Conservation (phyloP, 2,113 vertebrate genomes). For the Hyperopisus bebe region DNA sequence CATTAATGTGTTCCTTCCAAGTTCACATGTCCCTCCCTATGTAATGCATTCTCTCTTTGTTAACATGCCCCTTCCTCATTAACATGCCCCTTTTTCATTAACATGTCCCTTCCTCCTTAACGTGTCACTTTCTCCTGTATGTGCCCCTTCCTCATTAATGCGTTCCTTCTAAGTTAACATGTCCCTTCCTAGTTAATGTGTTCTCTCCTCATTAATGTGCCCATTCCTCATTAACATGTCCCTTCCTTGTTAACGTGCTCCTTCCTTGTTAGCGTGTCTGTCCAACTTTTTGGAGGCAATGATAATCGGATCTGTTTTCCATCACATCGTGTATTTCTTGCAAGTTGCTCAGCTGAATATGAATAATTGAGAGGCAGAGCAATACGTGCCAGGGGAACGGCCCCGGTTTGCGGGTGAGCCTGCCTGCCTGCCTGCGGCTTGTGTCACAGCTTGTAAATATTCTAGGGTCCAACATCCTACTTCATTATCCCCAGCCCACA, state of each 20-base stretch:
- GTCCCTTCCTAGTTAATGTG: background rate
- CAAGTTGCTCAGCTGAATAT: background rate
- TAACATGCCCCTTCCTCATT: background rate
- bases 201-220: background rate
- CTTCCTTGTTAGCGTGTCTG: constrained; percentile 6
- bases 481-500: constrained; percentile 23
- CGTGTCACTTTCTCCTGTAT: background rate
- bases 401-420: background rate
- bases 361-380: background rate
- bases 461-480: constrained; percentile 8
- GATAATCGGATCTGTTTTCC: constrained; percentile 17
- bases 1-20: background rate
- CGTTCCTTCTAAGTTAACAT: background rate
- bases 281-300: constrained; percentile 1
- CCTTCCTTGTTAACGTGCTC: background rate
- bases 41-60: background rate
- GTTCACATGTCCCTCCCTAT: background rate
- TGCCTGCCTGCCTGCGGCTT: background rate
- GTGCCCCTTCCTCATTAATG: background rate
- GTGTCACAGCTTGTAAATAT: constrained; percentile 26
- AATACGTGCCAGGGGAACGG: background rate
- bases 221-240: background rate
- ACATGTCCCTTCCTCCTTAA: background rate
- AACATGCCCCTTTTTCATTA: background rate
- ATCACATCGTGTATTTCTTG: constrained; percentile 1